A percentile compares a stretch with the other conserved stretches of the same genome.
Conservation (phyloP, 2,888 invertebrate species). For the Elysia crispata region DNA sequence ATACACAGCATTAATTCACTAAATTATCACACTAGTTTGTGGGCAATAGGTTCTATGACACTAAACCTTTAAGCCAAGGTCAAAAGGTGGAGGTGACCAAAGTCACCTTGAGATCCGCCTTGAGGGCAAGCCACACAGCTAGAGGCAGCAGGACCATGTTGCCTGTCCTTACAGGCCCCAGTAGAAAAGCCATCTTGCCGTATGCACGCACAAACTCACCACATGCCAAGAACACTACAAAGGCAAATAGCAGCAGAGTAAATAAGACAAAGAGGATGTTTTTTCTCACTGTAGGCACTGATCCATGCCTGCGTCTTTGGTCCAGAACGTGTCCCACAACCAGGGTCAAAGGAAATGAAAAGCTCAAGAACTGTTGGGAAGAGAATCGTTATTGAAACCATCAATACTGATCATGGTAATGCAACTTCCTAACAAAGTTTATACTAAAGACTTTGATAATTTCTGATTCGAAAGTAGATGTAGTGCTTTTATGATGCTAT, state of each 20-base stretch:
- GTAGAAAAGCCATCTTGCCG: slow-evolving; percentile 86
- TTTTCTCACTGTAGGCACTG: slow-evolving; percentile 45
- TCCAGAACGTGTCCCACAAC: slow-evolving; percentile 85
- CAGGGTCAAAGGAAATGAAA: slow-evolving; percentile 87
- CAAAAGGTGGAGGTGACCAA: background rate
- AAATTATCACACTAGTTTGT: too few relatives aligned
- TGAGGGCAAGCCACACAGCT: slow-evolving; percentile 2
- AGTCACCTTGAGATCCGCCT: slow-evolving; percentile 26
- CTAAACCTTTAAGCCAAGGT: background rate
- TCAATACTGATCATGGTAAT: too few relatives aligned
- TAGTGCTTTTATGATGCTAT: too few relatives aligned
- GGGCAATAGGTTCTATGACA: background rate
- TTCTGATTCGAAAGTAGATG: too few relatives aligned
- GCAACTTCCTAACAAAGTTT: too few relatives aligned
- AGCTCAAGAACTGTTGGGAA: slow-evolving; percentile 80
- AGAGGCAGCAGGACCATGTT: slow-evolving; percentile 83
- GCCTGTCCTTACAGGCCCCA: slow-evolving; percentile 90
- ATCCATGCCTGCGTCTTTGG: slow-evolving; percentile 77
- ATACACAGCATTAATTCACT: too few relatives aligned
- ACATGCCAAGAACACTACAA: slow-evolving; percentile 81
- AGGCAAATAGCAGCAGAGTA: slow-evolving; percentile 73
- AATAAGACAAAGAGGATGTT: slow-evolving; percentile 58
- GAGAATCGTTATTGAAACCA: too few relatives aligned
- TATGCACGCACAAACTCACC: slow-evolving; percentile 88
- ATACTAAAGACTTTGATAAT: too few relatives aligned